Percentiles rank a stretch among this genome's conserved stretches.
Evolutionary conservation across 2,113 vertebrate species (phyloP).

Genomic region (Calidris pugnax): DNA sequence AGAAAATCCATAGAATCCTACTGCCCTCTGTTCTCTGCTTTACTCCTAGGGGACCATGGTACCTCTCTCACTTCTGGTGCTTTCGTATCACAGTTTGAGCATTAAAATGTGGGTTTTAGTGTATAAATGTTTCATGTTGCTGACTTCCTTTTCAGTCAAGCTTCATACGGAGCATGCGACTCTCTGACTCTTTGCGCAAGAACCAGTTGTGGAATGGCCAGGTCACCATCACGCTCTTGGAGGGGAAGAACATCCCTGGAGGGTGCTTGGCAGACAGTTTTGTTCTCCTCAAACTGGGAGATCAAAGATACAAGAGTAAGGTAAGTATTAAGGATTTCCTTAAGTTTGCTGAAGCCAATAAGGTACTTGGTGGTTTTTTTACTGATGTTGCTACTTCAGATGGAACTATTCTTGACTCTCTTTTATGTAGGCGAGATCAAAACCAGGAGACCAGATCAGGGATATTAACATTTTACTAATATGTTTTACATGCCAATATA

Average conservation of each 20-base stretch:
- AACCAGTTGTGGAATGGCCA: slow-evolving; percentile 89
- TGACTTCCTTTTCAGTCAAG: slow-evolving; percentile 62
- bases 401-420: neutral
- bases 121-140: neutral
- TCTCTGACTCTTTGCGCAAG: slow-evolving; percentile 81
- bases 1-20: neutral
- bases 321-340: slow-evolving; percentile 70
- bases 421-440: neutral
- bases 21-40: neutral
- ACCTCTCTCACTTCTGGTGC: neutral
- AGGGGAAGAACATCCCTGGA: slow-evolving; percentile 87
- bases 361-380: neutral
- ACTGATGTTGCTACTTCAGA: neutral
- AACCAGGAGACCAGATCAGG: neutral
- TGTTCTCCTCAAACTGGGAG: slow-evolving; percentile 88
- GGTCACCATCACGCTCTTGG: slow-evolving; percentile 86
- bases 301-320: slow-evolving; percentile 96
- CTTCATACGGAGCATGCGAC: slow-evolving; percentile 67
- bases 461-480: neutral
- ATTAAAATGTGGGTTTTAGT: neutral
- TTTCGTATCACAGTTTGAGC: neutral
- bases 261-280: slow-evolving; percentile 83
- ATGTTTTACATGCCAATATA: neutral
- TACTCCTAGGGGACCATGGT: neutral
- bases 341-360: neutral